A percentile compares a stretch with the other conserved stretches of the same genome.
phyloP scores from a whole-genome alignment of 2,113 vertebrate species.

The Apteryx owenii region DNA sequence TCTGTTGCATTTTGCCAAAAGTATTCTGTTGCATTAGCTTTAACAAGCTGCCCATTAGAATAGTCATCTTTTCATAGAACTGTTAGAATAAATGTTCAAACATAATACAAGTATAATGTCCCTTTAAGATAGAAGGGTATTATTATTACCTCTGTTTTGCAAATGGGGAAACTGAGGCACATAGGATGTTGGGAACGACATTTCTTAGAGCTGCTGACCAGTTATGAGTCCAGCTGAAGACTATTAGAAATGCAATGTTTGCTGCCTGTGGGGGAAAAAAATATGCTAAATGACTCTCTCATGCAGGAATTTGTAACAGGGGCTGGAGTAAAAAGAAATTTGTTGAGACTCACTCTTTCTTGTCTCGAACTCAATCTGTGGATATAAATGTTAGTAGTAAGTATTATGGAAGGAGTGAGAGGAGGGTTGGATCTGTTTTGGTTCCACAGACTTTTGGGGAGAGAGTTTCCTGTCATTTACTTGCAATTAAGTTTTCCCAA shows the following conservation, averaged over 20 bases:
- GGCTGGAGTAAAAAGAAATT: neutral
- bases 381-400: neutral
- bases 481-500: neutral
- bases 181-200: neutral
- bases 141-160: neutral
- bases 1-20: neutral
- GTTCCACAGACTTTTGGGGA: neutral
- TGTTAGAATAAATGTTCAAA: neutral
- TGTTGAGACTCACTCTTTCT: neutral
- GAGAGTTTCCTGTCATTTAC: neutral
- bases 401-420: neutral
- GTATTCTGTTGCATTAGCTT: neutral
- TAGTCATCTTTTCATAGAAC: neutral
- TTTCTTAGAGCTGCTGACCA: neutral
- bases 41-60: neutral
- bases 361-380: neutral
- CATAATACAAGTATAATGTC: neutral
- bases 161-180: neutral
- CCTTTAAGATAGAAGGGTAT: neutral
- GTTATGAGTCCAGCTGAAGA: neutral
- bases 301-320: neutral
- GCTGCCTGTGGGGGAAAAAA: neutral
- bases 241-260: neutral
- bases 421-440: neutral
- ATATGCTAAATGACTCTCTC: neutral